Conservation (phyloP, 2,113 vertebrate species). For the Paradoxurus hermaphroditus region DNA sequence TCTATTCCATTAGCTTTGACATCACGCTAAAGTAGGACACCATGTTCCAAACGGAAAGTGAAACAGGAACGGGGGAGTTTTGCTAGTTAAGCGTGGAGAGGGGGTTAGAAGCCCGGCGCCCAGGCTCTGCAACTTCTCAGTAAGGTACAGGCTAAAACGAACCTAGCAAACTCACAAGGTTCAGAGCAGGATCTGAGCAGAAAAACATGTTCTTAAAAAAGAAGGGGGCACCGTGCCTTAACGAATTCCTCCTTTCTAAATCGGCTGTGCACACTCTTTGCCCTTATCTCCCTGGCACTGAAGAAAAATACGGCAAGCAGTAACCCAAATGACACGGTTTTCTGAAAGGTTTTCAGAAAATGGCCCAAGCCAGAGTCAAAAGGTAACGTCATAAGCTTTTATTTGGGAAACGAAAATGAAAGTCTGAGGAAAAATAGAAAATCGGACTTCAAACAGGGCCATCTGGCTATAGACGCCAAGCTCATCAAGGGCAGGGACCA, state of each 20-base stretch:
- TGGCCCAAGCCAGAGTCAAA: background rate
- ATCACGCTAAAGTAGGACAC: background rate
- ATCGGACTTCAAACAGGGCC: background rate
- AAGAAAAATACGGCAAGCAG: background rate
- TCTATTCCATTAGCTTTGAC: background rate
- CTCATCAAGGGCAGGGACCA: background rate
- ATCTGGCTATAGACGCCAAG: background rate
- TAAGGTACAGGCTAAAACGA: background rate
- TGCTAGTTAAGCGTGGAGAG: background rate
- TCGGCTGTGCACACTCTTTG: background rate
- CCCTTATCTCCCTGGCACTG: background rate
- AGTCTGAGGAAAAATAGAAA: constrained; percentile 25
- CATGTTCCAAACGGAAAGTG: background rate
- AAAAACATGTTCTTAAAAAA: background rate
- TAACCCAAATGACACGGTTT: background rate
- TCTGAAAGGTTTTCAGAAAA: background rate
- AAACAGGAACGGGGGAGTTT: background rate
- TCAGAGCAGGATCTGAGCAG: background rate
- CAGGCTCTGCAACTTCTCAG: background rate
- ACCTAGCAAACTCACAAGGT: background rate
- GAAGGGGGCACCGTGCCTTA: background rate
- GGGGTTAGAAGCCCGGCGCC: background rate
- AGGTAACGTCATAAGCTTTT: background rate
- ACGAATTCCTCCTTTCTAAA: background rate
- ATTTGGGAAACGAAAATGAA: background rate